Base-by-base conservation (phyloP, 2,888 invertebrate species). In the Podabrus alpinus region DNA sequence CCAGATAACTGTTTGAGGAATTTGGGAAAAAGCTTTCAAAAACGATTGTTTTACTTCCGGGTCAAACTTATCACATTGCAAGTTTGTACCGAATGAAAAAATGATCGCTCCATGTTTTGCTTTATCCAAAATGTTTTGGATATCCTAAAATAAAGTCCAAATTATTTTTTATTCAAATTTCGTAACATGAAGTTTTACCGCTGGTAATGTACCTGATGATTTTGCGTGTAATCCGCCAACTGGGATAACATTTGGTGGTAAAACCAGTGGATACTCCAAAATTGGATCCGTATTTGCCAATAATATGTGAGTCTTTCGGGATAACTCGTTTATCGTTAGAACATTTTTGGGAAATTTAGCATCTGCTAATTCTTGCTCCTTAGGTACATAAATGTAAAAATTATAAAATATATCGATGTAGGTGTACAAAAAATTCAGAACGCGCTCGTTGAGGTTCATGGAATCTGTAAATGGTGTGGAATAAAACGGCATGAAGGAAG, bases 1-100 rank as follows among this genome's bases (percentile, higher is more conserved):
- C 87, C 86, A 87, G 13, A 88, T 67, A 2, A 88, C 83, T 16
- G 83, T 84, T 77, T 87, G 85, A 17, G 84, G 83, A 66, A 88
- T 75, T 72, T 82, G 81, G 1, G 80, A 77, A 76, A 88, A 87
- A 3, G 85, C 86, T n/a, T 80, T 75, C 3, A 86, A 66, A 24
- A 88, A 78, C 1, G 79, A 75, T 25, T 80, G 73, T 45, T 80
- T 81, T 9, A 74, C 80, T 67, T 81, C 74, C 25, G 79, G 76
- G 11, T 82, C 79, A 70, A 88, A 79, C 9, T 81, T 75, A 13
- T 81, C 80, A 4, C 84, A 83, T 68, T 82, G 81, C 1, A 86
- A 72, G 70, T 86, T 85, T 1, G 86, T 84, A 1, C 88, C 88
- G 17, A 87, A 77, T 24, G 85, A 85, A 76, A 88, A 86, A 69